These are phyloP conservation scores for Caenorhabditis latens DNA, from an alignment of 1,140 invertebrate species.

Conservation along the genomic window DNA sequence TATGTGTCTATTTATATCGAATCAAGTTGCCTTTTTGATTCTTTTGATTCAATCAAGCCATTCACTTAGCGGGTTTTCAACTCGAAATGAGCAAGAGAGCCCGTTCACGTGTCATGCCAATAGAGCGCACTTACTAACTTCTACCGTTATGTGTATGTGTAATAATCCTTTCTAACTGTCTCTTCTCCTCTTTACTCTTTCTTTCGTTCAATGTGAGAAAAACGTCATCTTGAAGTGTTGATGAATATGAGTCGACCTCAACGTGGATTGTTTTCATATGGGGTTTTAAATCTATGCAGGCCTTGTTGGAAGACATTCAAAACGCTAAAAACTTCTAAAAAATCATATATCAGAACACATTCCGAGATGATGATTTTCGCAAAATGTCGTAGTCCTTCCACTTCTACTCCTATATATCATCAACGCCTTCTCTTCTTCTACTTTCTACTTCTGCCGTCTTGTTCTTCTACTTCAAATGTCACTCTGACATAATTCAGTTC, in stretches of 20 bases:
- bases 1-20: constrained; percentile 36
- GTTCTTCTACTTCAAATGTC: neutral
- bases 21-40: neutral
- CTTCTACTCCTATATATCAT: neutral
- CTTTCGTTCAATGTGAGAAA: neutral
- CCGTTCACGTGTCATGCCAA: constrained; percentile 49
- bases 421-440: neutral
- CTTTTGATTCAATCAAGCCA: neutral
- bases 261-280: no score
- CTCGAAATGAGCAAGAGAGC: neutral
- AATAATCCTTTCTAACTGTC: neutral
- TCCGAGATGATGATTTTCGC: no score
- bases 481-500: constrained; percentile 10
- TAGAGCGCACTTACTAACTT: constrained; percentile 54
- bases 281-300: no score
- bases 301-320: no score
- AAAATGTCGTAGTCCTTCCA: neutral
- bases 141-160: constrained; percentile 36
- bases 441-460: neutral
- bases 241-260: neutral
- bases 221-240: neutral
- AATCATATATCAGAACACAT: no score
- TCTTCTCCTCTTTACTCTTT: neutral
- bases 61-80: neutral
- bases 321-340: no score